Percentiles rank a stretch among this genome's conserved stretches.
Evolutionary conservation across 2,888 invertebrate genomes (phyloP).

Genomic region (Machimus rusticus): DNA sequence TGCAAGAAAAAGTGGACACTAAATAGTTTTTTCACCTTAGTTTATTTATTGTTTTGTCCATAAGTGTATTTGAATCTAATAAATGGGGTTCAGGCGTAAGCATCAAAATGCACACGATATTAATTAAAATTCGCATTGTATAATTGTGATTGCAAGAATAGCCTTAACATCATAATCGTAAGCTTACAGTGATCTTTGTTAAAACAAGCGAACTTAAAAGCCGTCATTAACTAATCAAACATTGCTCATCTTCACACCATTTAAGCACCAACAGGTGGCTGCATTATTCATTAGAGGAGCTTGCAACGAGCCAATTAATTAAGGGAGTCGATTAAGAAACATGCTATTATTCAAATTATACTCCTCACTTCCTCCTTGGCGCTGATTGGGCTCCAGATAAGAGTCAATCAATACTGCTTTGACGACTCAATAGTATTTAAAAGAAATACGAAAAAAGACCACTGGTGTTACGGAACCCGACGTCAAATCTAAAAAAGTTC

Average conservation of each 20-base stretch:
- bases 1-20: too few species aligned
- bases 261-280: constrained; percentile 31
- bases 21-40: too few species aligned
- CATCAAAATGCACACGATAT: not conserved
- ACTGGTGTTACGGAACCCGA: not conserved
- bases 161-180: not conserved
- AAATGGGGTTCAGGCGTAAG: too few species aligned
- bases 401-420: not conserved
- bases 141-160: not conserved
- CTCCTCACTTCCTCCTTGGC: not conserved
- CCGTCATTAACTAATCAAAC: constrained; percentile 28
- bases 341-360: constrained; percentile 13
- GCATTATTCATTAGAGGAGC: constrained; percentile 24
- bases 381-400: not conserved
- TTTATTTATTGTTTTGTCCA: too few species aligned
- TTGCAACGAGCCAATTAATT: constrained; percentile 15
- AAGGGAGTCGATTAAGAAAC: constrained; percentile 24
- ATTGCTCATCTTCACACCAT: constrained; percentile 19
- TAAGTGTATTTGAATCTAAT: too few species aligned
- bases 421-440: not conserved
- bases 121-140: not conserved
- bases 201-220: not conserved
- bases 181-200: not conserved
- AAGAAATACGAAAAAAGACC: not conserved
- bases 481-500: not conserved